Evolutionary conservation across 2,797 vertebrate genomes (phyloP), one percentile per base, ranked within the genome.

Genomic region (Xyrichtys novacula): DNA sequence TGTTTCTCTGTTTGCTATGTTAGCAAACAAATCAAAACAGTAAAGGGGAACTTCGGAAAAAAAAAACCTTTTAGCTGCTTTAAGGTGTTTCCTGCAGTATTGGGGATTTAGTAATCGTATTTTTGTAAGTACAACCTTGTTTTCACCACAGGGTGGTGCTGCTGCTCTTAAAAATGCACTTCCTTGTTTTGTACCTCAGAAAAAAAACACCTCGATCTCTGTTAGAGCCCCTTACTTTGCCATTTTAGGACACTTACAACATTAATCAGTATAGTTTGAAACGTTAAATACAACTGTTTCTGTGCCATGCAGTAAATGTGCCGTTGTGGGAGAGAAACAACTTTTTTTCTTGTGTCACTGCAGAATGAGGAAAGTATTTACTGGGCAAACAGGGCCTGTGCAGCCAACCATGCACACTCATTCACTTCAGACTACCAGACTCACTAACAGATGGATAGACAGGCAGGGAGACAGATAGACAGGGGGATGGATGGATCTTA

Each of bases 131-230:
- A 43, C 3, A 7, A 34, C 38, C 15, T 16, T 54, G 22, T 26
- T 83, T 69, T 23, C 28, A 66, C 87, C 91, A 89, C 85, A 42
- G 40, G 60, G 85, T 53, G 89, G 88, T 4, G 50, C 81, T 85
- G 77, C 58, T 78, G 82, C 47, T 76, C 69, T 71, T 63, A 44
- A 28, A 63, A 58, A 62, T 14, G 7, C 26, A 62, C 68, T 75
- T 74, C 76, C 69, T 53, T 11, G 16, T 66, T 38, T 32, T 66
- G 29, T 49, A 22, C 12, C 11, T 38, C 42, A 38, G 36, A 65
- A 55, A 46, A 14, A n/a, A 10, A 17, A 23, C 6, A 57, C 32
- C 36, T 61, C 50, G 31, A 48, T 55, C n/a, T 69, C 25, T 22
- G 44, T 7, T 9, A 29, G 9, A 48, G n/a, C 12, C 62, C 5